Conservation (phyloP, 1,140 invertebrate species). For the Dreissena polymorpha region DNA sequence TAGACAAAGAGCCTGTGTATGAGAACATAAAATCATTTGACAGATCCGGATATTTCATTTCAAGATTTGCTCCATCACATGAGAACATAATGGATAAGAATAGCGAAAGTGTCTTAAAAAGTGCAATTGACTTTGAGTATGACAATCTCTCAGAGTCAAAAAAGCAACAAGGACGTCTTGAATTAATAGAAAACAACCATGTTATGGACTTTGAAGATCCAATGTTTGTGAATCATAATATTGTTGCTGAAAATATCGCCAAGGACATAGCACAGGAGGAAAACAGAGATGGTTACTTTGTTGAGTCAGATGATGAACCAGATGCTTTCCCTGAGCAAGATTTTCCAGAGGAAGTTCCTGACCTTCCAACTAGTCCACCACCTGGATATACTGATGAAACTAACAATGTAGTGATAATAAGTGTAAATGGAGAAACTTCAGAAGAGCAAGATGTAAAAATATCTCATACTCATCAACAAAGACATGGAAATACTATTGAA, state of each 20-base stretch:
- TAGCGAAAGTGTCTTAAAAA: slow-evolving; percentile 47
- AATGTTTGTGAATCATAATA: slow-evolving; percentile 8
- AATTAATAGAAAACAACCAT: not conserved
- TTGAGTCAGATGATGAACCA: slow-evolving; percentile 53
- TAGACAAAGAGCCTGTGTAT: slow-evolving; percentile 16
- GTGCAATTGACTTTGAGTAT: slow-evolving; percentile 53
- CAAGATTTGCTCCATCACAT: not conserved
- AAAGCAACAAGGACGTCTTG: not conserved
- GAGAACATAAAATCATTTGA: not conserved
- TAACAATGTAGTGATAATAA: not conserved
- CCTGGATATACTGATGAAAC: not conserved
- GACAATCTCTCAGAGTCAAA: slow-evolving; percentile 35
- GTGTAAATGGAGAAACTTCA: slow-evolving; percentile 10
- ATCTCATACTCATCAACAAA: not conserved
- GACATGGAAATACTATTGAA: not conserved
- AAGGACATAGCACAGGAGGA: slow-evolving; percentile 32
- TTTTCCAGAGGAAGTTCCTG: slow-evolving; percentile 40
- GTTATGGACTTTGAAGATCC: slow-evolving; percentile 21
- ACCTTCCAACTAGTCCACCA: slow-evolving; percentile 35
- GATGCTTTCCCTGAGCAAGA: slow-evolving; percentile 35
- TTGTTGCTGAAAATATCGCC: slow-evolving; percentile 47
- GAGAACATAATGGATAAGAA: slow-evolving; percentile 49
- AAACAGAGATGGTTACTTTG: slow-evolving; percentile 28
- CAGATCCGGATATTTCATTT: not conserved
- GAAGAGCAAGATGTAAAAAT: not conserved